Base-by-base conservation (phyloP, 2,797 vertebrate species). In the Phyllotis vaccarum region DNA sequence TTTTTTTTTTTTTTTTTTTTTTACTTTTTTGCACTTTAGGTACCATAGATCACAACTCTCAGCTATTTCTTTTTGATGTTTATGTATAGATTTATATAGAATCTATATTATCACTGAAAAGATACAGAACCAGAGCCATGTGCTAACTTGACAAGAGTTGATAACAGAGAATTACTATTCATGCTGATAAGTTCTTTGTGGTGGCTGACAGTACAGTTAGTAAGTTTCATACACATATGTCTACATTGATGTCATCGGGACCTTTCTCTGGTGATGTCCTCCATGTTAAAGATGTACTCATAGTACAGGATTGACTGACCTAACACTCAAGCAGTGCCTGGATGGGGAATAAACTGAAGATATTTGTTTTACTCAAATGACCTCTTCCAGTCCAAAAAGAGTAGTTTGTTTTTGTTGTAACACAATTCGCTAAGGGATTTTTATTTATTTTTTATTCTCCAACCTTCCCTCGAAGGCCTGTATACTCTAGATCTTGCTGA, bases 281-380 rank as follows among this genome's bases (percentile, higher is more conserved):
- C 60, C 37, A 6, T 91, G 0, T 75, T 89, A 90, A 96, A 93
- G 79, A 90, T 89, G 3, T 56, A 80, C 24, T 80, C 58, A 14
- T 46, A 29, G 29, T 24, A 60, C 29, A n/a, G 21, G 37, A 29
- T 80, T 54, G 75, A 64, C 49, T 97, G 88, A 52, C 86, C 76
- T 86, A 92, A 96, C 92, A 81, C 74, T 94, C 81, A 91, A 70
- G 66, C 16, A 56, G 17, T 3, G 34, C 11, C 87, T 94, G 58
- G 34, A n/a, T 92, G 54, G 64, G 40, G 22, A 86, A 11, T 74
- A 95, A 83, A 91, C 31, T 40, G 54, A 66, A 52, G 43, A 16
- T 80, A 17, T 37, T 78, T 78, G 49, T 56, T 88, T n/a, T 6
- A 86, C n/a, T 94, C 3, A 24, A 86, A 91, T 95, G 29, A 1